Conservation (phyloP, 2,888 invertebrate species). For the Parasteatoda lunata region DNA sequence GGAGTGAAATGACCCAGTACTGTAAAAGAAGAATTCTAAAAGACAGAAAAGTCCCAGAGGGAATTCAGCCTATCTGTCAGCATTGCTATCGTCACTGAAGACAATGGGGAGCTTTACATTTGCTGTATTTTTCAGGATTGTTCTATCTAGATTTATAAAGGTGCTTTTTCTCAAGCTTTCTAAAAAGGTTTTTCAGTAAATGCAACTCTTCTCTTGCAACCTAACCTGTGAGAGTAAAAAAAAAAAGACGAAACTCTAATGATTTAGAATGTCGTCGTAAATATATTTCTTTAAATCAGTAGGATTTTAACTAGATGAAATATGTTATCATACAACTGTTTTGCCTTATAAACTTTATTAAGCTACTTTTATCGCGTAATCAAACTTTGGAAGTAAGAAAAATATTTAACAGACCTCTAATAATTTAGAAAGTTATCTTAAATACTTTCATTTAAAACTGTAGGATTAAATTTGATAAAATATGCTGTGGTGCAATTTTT, state of each 20-base stretch:
- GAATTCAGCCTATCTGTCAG: constrained; percentile 54
- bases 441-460: too few species aligned
- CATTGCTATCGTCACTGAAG: constrained; percentile 64
- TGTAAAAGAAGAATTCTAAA: constrained; percentile 31
- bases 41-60: constrained; percentile 43
- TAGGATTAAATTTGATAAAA: too few species aligned
- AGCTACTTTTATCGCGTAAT: too few species aligned
- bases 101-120: constrained; percentile 57
- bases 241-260: neutral
- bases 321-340: neutral
- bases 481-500: too few species aligned
- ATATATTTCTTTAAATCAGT: neutral
- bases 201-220: neutral
- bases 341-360: too few species aligned
- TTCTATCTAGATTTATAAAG: constrained; percentile 53
- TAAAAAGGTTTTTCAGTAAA: constrained; percentile 3
- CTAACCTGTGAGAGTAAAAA: neutral
- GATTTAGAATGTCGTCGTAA: neutral
- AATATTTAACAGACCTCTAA: too few species aligned
- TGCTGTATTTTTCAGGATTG: constrained; percentile 5
- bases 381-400: too few species aligned
- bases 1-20: constrained; percentile 63
- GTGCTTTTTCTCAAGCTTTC: neutral
- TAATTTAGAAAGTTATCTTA: too few species aligned
- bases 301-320: neutral